phyloP scores from a whole-genome alignment of 2,113 vertebrate genomes.

The Stigmatopora argus region DNA sequence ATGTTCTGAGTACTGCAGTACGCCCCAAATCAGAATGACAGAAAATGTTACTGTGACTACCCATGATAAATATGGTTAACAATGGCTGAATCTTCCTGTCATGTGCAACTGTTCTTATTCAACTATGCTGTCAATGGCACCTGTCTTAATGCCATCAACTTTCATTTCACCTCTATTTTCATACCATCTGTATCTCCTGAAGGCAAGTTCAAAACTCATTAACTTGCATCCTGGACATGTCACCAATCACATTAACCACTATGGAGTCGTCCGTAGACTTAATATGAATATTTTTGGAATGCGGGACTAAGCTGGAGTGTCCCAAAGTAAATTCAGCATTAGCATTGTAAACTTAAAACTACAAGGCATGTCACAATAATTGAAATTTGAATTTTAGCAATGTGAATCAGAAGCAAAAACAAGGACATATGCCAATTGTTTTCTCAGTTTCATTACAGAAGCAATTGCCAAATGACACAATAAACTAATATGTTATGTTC shows the following conservation, averaged over 20 bases:
- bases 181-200: not conserved
- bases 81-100: slow-evolving; percentile 31
- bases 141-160: slow-evolving; percentile 1
- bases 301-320: not conserved
- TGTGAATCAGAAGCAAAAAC: not conserved
- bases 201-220: not conserved
- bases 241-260: not conserved
- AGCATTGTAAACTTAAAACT: no score
- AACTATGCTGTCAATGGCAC: slow-evolving; percentile 28
- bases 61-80: slow-evolving; percentile 29
- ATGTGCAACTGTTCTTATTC: slow-evolving; percentile 29
- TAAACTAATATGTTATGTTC: not conserved
- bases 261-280: not conserved
- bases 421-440: not conserved
- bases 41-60: not conserved
- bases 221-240: not conserved
- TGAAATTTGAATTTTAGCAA: not conserved
- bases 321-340: not conserved
- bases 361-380: not conserved
- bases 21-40: not conserved
- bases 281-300: not conserved
- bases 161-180: not conserved
- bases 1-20: not conserved
- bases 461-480: not conserved
- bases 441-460: not conserved